A percentile compares a stretch with the other conserved stretches of the same genome.
Conservation (phyloP, 2,888 invertebrate genomes). For the Hartigia nigra region DNA sequence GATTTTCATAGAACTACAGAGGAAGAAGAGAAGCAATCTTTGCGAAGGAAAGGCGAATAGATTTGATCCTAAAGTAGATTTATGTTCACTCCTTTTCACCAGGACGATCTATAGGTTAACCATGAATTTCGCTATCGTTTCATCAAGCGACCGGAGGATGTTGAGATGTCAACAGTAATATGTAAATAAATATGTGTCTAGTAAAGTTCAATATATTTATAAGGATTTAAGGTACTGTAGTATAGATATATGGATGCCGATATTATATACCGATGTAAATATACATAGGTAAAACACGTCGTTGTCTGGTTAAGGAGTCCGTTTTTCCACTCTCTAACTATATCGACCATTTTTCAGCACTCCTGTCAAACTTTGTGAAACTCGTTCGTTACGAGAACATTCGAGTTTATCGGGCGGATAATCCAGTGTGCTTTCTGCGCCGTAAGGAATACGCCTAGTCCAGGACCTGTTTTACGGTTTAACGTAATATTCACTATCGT, state of each 20-base stretch:
- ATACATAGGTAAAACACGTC: not conserved
- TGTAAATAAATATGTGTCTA: not conserved
- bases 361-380: not conserved
- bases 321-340: not conserved
- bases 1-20: constrained; percentile 26
- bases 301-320: not conserved
- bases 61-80: constrained; percentile 51
- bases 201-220: not conserved
- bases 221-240: not conserved
- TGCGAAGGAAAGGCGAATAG: constrained; percentile 36
- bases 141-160: not conserved
- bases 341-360: not conserved
- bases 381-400: not conserved
- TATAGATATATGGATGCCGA: not conserved
- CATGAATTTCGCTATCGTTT: not conserved
- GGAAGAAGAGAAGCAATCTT: constrained; percentile 30
- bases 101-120: not conserved
- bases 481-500: not conserved
- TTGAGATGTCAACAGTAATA: not conserved
- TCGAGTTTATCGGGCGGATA: not conserved
- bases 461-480: not conserved
- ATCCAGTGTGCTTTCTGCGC: not conserved
- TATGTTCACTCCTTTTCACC: constrained; percentile 26
- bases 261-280: not conserved
- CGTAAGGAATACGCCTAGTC: not conserved